Percentiles rank a stretch among this genome's conserved stretches.
These are phyloP conservation scores for Spizaetus ornatus DNA, from an alignment of 2,113 vertebrate genomes.

Conservation along the genomic window DNA sequence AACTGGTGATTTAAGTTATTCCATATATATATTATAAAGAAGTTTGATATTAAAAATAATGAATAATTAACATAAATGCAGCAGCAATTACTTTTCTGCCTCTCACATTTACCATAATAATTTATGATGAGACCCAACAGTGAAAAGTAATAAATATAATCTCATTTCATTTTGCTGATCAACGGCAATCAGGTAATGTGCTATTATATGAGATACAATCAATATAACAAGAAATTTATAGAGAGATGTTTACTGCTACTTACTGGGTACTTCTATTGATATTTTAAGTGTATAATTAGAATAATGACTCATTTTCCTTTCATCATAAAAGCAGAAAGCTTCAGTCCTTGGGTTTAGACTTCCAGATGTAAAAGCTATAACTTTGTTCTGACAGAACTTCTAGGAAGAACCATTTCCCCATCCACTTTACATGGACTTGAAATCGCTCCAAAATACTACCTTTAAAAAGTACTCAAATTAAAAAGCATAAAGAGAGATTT, in stretches of 20 bases:
- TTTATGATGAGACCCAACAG: neutral
- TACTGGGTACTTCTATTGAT: slow-evolving; percentile 4
- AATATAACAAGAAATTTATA: slow-evolving; percentile 40
- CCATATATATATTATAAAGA: neutral
- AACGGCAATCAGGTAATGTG: slow-evolving; percentile 26
- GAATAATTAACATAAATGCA: neutral
- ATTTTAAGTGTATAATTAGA: slow-evolving; percentile 40
- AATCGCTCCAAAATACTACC: neutral
- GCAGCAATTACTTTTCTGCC: neutral
- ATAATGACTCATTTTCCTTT: slow-evolving; percentile 24
- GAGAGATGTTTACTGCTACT: slow-evolving; percentile 17
- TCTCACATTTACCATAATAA: neutral
- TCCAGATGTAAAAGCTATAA: neutral
- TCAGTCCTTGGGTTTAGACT: neutral
- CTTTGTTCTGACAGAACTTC: neutral
- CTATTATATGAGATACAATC: slow-evolving; percentile 20
- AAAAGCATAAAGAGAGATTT: neutral
- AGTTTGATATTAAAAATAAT: neutral
- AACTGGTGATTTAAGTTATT: neutral
- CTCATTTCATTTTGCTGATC: slow-evolving; percentile 28
- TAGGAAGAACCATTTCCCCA: neutral
- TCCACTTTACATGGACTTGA: neutral
- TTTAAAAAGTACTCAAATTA: neutral
- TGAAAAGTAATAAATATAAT: slow-evolving; percentile 31
- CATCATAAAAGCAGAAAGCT: neutral